These are phyloP conservation scores for Kradibia gibbosae DNA, from an alignment of 1,140 invertebrate species.

Conservation along the genomic window DNA sequence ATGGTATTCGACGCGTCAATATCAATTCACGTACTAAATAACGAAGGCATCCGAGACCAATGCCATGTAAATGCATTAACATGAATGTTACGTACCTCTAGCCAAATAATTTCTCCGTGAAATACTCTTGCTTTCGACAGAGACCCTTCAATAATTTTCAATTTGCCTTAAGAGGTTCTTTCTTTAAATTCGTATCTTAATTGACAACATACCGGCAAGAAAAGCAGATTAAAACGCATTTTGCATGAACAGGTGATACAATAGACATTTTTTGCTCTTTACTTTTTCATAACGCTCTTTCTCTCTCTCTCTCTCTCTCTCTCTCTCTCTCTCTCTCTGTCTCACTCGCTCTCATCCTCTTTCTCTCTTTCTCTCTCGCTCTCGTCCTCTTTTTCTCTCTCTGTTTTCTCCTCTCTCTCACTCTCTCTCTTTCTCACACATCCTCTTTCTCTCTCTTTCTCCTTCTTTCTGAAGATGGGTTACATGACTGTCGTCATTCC, in stretches of 20 bases:
- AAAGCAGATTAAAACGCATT: not conserved
- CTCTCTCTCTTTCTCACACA: not conserved
- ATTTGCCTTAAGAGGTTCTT: not conserved
- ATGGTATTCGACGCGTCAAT: conserved; percentile 79
- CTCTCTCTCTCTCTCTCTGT: not conserved
- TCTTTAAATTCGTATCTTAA: not conserved
- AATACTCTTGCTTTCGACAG: not conserved
- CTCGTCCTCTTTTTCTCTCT: not conserved
- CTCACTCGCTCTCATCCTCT: not conserved
- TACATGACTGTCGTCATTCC: conserved; percentile 87
- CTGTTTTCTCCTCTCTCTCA: not conserved
- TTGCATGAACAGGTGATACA: not conserved
- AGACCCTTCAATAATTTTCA: not conserved
- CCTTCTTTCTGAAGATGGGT: conserved; percentile 77
- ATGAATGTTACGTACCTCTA: conserved; percentile 81
- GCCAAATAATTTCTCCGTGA: conserved; percentile 72
- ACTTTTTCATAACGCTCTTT: not conserved
- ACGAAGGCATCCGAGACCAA: conserved; percentile 85
- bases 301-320: not conserved
- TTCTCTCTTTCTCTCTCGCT: not conserved
- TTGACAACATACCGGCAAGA: not conserved
- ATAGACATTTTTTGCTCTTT: not conserved
- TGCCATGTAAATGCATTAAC: conserved; percentile 84
- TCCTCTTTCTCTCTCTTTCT: not conserved
- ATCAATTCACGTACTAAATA: conserved; percentile 84